Conservation (phyloP, 23 tunicate genomes). For the Corella eumyota region DNA sequence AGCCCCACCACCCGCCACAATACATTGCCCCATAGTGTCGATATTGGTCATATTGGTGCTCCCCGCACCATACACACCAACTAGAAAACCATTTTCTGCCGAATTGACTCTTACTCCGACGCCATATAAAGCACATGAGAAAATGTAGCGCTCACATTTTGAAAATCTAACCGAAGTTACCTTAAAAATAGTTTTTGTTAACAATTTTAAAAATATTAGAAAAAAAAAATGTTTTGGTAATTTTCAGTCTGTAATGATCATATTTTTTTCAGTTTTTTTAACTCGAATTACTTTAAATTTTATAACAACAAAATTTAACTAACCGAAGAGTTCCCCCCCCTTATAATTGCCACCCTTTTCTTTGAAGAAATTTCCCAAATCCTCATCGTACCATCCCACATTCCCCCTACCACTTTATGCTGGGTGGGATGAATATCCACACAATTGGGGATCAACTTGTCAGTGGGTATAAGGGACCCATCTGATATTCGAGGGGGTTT, state of each 20-base stretch:
- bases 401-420: conserved; percentile 13
- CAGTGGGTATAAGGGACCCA: conserved; percentile 5
- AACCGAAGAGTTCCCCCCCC: conserved; percentile 14
- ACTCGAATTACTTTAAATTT: no score
- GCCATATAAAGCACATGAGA: conserved; percentile 15
- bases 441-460: conserved; percentile 15
- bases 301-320: no score
- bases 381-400: conserved; percentile 30
- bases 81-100: conserved; percentile 9
- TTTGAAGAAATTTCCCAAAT: conserved; percentile 34
- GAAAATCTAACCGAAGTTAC: conserved; percentile 19
- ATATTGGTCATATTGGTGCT: no score
- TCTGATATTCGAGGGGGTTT: no score
- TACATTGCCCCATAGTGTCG: no score
- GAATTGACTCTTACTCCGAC: conserved; percentile 13
- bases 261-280: no score
- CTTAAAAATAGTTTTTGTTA: neutral
- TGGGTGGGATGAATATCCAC: conserved; percentile 18
- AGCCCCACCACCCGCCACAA: no score
- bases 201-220: neutral
- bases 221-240: neutral
- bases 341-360: conserved; percentile 34
- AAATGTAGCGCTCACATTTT: conserved; percentile 16
- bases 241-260: no score
- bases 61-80: conserved; percentile 20